Conservation (phyloP, 35 echinoderm and acorn worm genomes). For the Antedon bifida region DNA sequence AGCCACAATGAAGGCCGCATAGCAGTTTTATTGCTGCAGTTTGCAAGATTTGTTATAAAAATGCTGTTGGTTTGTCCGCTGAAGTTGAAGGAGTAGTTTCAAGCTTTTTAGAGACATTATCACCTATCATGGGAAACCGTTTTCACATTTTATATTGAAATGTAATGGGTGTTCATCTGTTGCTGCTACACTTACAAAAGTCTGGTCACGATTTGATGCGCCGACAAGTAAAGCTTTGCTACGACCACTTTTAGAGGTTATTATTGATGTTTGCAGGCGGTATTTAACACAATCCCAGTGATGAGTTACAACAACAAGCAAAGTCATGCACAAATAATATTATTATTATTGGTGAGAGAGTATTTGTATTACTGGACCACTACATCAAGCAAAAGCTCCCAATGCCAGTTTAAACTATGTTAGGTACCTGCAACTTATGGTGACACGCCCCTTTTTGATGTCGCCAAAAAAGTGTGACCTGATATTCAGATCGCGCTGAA, state of each 20-base stretch:
- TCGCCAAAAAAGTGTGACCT: too few relatives aligned
- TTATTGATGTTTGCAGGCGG: not conserved
- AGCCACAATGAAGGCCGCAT: too few relatives aligned
- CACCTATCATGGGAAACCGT: not conserved
- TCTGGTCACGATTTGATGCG: not conserved
- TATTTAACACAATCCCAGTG: not conserved
- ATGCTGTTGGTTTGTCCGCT: not conserved
- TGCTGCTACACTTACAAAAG: not conserved
- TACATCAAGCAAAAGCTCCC: not conserved
- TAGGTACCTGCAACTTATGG: too few relatives aligned
- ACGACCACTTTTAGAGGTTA: not conserved
- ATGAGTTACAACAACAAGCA: not conserved
- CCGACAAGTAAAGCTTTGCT: not conserved
- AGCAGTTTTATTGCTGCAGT: not conserved
- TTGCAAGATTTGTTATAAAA: not conserved
- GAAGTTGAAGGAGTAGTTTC: not conserved
- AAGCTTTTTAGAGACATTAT: not conserved
- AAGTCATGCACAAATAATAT: not conserved
- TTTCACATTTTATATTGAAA: conserved; percentile 9
- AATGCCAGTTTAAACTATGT: not conserved
- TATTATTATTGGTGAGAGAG: conserved; percentile 12
- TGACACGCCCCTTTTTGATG: too few relatives aligned
- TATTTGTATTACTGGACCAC: conserved; percentile 4
- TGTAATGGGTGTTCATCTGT: not conserved
- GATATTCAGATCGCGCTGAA: too few relatives aligned